Percentiles rank a stretch among this genome's conserved stretches.
These are phyloP conservation scores for Andrena trimmerana DNA, from an alignment of 2,888 invertebrate species.

Conservation along the genomic window DNA sequence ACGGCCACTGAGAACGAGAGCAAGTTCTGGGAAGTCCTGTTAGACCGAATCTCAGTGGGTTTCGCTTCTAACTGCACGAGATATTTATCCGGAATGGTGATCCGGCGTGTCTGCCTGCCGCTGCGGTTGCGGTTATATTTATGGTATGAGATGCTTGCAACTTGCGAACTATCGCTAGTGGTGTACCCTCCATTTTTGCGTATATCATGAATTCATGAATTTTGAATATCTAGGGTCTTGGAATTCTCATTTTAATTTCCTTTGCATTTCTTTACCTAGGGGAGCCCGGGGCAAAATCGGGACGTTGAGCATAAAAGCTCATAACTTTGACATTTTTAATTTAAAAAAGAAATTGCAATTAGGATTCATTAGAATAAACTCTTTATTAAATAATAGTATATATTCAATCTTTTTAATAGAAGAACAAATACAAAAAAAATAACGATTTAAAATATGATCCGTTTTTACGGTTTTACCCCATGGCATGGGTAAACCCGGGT, in stretches of 20 bases:
- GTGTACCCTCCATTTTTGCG: neutral
- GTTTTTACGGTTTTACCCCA: too few species aligned
- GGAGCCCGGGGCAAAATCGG: neutral
- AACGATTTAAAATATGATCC: too few species aligned
- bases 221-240: neutral
- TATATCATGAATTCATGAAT: neutral
- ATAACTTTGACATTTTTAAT: too few species aligned
- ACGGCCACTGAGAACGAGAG: neutral
- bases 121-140: slow-evolving; percentile 25
- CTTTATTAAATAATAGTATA: too few species aligned
- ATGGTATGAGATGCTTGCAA: neutral
- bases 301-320: too few species aligned
- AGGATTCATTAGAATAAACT: too few species aligned
- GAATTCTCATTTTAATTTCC: neutral
- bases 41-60: neutral
- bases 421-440: too few species aligned
- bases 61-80: slow-evolving; percentile 9
- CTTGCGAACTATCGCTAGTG: neutral
- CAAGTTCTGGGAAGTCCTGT: slow-evolving; percentile 24
- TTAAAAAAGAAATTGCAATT: too few species aligned
- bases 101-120: slow-evolving; percentile 25
- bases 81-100: slow-evolving; percentile 41
- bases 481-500: too few species aligned
- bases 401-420: too few species aligned
- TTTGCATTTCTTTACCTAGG: neutral